Evolutionary conservation across 2,113 vertebrate species (phyloP), one percentile per base, ranked within the genome.

Genomic region (Corythornis cristatus): DNA sequence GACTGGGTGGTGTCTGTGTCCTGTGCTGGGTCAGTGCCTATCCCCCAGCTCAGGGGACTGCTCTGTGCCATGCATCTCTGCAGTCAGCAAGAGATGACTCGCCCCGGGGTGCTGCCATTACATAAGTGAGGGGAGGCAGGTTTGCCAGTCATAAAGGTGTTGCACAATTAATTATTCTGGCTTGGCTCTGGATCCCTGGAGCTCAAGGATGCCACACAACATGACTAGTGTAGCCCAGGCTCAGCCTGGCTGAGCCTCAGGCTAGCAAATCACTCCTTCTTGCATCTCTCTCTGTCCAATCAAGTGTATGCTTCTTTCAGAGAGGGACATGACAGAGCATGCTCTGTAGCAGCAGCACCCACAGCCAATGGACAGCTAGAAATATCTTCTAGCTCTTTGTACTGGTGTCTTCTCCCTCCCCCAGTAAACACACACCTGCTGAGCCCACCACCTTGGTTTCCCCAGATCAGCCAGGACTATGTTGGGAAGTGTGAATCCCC

Each of bases 121-220:
- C 25, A 14, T 64, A 80, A 95, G 82, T 60, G 78, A 94, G 45
- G 22, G 56, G 54, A 93, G 26, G 40, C 58, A 85, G 65, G 14
- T 84, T 93, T 95, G 84, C 58, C 73, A 88, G 93, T 93, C 91
- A 70, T 67, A 83, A 77, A 80, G 54, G n/a, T 80, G 71, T 96
- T 96, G 92, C 89, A 86, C 87, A 96, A 95, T 86, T 96, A 90
- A 86, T 93, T 91, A 88, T 85, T 88, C 85, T 92, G 82, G 74
- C 76, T 93, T 86, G 74, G 58, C 37, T 90, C 48, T 0, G 11
- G 22, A 87, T 80, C 87, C 82, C 75, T 46, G 78, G 71, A 94
- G 65, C 89, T 92, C 53, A 40, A 12, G 62, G 70, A 78, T 91
- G 83, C 90, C 88, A 92, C 58, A 50, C 83, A 92, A 18, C 94